Evolutionary conservation across 2,113 vertebrate species (phyloP).

Genomic region (Piprites chloris): DNA sequence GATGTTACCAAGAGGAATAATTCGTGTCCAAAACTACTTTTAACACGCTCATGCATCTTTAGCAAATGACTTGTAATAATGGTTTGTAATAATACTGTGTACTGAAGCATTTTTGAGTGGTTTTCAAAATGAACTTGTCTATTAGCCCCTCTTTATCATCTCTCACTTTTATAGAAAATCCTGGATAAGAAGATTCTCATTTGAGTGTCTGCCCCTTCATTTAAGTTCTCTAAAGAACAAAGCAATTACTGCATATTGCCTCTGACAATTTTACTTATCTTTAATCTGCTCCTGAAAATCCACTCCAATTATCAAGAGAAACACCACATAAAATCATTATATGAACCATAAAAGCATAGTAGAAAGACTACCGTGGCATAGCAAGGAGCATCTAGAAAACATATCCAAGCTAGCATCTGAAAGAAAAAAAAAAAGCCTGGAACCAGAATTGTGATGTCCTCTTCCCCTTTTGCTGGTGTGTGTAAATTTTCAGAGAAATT

Average conservation of each 20-base stretch:
- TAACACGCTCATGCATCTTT: neutral
- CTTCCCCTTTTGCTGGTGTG: neutral
- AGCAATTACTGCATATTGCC: neutral
- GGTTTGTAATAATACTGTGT: neutral
- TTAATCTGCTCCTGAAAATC: neutral
- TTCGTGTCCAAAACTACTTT: neutral
- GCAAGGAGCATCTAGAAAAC: neutral
- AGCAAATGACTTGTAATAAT: neutral
- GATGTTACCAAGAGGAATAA: neutral
- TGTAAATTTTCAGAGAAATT: neutral
- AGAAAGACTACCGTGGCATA: neutral
- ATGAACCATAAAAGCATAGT: neutral
- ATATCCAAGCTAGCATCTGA: neutral
- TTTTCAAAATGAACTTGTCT: neutral
- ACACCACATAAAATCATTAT: neutral
- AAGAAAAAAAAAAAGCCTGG: neutral
- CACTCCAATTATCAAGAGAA: neutral
- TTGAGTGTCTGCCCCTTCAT: neutral
- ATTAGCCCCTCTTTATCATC: neutral
- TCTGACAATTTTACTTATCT: neutral
- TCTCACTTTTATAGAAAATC: neutral
- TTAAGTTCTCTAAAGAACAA: neutral
- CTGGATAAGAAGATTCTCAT: neutral
- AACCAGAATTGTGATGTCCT: neutral
- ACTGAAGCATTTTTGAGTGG: neutral